Evolutionary conservation across 2,888 invertebrate genomes (phyloP), one percentile per base, ranked within the genome.

Genomic region (Entomobrya proxima): DNA sequence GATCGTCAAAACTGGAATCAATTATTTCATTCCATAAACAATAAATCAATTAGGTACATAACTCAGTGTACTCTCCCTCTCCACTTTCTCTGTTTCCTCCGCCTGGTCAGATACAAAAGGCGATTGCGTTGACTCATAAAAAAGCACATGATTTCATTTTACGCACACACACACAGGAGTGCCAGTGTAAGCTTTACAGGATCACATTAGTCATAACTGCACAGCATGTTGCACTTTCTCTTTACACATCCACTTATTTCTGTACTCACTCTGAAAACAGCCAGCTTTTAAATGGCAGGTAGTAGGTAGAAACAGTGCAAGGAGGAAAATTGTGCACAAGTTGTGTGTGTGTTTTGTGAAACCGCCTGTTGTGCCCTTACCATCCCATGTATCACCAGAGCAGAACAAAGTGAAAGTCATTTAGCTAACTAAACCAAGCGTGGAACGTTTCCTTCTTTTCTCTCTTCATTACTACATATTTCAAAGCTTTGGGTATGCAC

Each of bases 291-390:
- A n/a, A 58, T 30, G 30, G 15, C 58, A 58, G 58, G 58, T 58
- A 58, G 2, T 7, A 13, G 13, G 18, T 24, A 24, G 11, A 1
- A 30, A 15, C 27, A 58, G 13, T 30, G 4, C 21, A 27, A 24
- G 2, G 11, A 72, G 15, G n/a, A 37, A 55, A 55, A 55, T 55
- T 13, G 18, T 9, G 24, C 67, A 67, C 24, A 21, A 67, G 40
- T 40, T 40, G 15, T 47, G 67, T 67, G 67, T n/a, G n/a, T n/a
- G n/a, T n/a, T n/a, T n/a, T n/a, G n/a, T n/a, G 67, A 67, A 76
- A 79, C 64, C 78, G 78, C 78, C 78, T 79, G 67, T 67, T 79
- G 64, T 79, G 61, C 72, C 7, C 61, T 77, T 50, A 40, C 21
- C 27, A 30, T 35, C 6, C n/a, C n/a, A n/a, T n/a, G 67, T 78